Evolutionary conservation across 2,888 invertebrate species (phyloP).

Genomic region (Alentia gelatinosa): DNA sequence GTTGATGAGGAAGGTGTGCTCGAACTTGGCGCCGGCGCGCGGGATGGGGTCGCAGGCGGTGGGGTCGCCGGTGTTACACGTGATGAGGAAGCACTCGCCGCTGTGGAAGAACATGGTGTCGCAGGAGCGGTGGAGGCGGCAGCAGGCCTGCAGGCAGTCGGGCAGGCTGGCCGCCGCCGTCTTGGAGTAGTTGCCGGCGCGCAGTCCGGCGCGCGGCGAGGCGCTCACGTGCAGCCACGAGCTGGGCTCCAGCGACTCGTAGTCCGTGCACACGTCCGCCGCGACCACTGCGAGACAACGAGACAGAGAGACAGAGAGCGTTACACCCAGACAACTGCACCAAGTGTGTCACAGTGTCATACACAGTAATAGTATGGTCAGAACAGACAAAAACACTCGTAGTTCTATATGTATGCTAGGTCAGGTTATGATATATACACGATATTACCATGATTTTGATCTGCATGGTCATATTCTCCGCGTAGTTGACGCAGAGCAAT

Average conservation of each 20-base stretch:
- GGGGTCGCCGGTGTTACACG: slow-evolving; percentile 36
- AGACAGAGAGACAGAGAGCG: too few relatives aligned
- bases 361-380: too few relatives aligned
- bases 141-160: slow-evolving; percentile 48
- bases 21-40: slow-evolving; percentile 28
- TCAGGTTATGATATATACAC: too few relatives aligned
- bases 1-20: slow-evolving; percentile 43
- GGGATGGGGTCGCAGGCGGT: slow-evolving; percentile 47
- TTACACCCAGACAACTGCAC: too few relatives aligned
- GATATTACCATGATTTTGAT: too few relatives aligned
- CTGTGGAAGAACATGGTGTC: slow-evolving; percentile 54
- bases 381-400: too few relatives aligned
- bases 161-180: not conserved
- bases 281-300: not conserved
- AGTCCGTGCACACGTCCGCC: not conserved
- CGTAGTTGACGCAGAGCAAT: too few relatives aligned
- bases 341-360: too few relatives aligned
- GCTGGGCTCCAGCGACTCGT: not conserved
- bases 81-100: slow-evolving; percentile 46
- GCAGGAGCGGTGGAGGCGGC: not conserved
- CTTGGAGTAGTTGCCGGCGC: slow-evolving; percentile 44
- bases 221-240: slow-evolving; percentile 39
- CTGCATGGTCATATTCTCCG: too few relatives aligned
- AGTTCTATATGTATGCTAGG: too few relatives aligned
- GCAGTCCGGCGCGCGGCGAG: slow-evolving; percentile 7